Base-by-base conservation (phyloP, 2,797 vertebrate genomes). In the Sebastes nivosus region DNA sequence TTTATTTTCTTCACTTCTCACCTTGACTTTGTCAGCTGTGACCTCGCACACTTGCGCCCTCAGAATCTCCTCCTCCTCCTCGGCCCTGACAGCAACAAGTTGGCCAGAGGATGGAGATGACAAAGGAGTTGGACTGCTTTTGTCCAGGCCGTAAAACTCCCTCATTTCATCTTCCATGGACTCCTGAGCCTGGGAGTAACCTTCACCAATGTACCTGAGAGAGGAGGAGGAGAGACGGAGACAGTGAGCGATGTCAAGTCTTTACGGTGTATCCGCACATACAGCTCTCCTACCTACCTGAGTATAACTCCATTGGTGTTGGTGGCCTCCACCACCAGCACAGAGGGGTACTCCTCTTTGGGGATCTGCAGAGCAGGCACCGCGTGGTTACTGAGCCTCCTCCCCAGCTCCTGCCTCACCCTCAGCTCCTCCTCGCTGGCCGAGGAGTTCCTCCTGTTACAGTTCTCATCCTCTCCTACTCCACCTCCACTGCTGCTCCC, bases 161-260 rank as follows among this genome's bases (percentile, higher is more conserved):
- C 97, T 97, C 97, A 99, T 99, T 67, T 98, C 95, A 77, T 98
- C 97, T 91, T 99, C 98, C 96, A 99, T 97, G 78, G 94, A 90
- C 63, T 99, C 98, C 90, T 98, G 98, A n/a, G 98, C 97, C 55
- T 94, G 96, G 12, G 98, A 99, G 92, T 99, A 99, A 76, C 96
- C 95, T 87, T 98, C 96, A 7, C 98, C 98, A 59, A 99, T 97
- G 89, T 98, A 99, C 88, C 98, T 99, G 91, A 46, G 30, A 24
- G 42, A 54, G 14, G n/a, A 79, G 3, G 9, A 83, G 24, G 18
- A 3, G 38, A 1, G 54, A 38, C 13, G 36, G 36, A 38, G 55
- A 67, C 14, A 11, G 59, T 75, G 42, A 80, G 75, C 42, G 8
- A 52, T 67, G 13, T 22, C 2, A 8, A 1, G 1, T 60, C 6